phyloP scores from a whole-genome alignment of 2,888 invertebrate genomes.

The Dolichopus griseipennis region DNA sequence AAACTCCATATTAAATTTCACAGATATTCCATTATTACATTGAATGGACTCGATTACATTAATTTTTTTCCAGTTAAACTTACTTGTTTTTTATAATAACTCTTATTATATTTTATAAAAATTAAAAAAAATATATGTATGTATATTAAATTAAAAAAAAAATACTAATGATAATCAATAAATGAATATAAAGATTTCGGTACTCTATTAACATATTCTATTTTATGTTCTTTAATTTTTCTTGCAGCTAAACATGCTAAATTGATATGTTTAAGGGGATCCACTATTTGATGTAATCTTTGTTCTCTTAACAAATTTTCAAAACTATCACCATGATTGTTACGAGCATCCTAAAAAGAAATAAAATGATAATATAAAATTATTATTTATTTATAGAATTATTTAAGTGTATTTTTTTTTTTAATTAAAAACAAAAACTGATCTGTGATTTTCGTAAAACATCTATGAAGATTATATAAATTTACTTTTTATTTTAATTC shows the following conservation, averaged over 20 bases:
- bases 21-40: no score
- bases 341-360: constrained; percentile 49
- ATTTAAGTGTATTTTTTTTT: neutral
- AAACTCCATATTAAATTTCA: no score
- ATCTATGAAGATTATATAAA: neutral
- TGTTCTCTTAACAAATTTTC: constrained; percentile 56
- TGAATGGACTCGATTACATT: no score
- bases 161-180: constrained; percentile 38
- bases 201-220: constrained; percentile 53
- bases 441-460: neutral
- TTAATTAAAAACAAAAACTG: neutral
- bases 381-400: neutral
- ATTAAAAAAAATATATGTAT: no score
- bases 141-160: no score
- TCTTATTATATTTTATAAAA: no score
- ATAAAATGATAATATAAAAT: constrained; percentile 7
- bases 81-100: no score
- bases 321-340: constrained; percentile 68
- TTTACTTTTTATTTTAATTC: no score
- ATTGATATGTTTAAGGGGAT: constrained; percentile 67
- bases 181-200: constrained; percentile 48
- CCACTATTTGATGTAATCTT: constrained; percentile 56
- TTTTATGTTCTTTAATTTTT: constrained; percentile 61
- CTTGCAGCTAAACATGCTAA: constrained; percentile 81
- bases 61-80: no score